Evolutionary conservation across 1,140 invertebrate genomes (phyloP).

Genomic region (Theocolax elegans): DNA sequence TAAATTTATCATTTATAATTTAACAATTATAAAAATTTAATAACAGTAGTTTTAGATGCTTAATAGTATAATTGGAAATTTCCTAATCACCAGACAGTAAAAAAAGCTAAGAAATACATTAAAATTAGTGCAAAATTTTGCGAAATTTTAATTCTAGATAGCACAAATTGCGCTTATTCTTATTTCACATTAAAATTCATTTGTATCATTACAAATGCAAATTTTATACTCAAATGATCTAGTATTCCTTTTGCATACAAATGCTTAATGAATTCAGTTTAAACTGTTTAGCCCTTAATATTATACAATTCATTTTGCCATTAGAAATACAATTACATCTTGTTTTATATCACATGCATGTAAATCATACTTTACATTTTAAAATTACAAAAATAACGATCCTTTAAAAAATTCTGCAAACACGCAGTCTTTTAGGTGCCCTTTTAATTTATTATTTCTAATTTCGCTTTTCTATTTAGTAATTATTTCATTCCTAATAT

Average conservation of each 20-base stretch:
- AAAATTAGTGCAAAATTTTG: conserved; percentile 10
- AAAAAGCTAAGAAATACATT: neutral
- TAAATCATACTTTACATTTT: conserved; percentile 19
- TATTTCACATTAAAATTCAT: no score
- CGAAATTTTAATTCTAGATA: neutral
- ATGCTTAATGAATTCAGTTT: no score
- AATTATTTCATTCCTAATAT: no score
- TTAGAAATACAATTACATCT: neutral
- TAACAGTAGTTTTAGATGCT: neutral
- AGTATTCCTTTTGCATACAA: no score
- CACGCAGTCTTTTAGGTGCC: conserved; percentile 15
- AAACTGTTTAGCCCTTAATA: no score
- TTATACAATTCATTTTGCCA: neutral
- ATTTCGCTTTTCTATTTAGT: neutral
- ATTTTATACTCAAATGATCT: no score
- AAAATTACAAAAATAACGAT: conserved; percentile 21
- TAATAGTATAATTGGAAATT: neutral
- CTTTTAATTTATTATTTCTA: neutral
- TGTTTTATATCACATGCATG: neutral
- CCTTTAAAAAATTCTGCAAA: conserved; percentile 12
- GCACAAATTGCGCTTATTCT: neutral
- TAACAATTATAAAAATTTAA: no score
- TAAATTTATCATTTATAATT: no score
- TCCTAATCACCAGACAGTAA: neutral
- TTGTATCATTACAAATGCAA: no score